Base-by-base conservation (phyloP, 2,888 invertebrate genomes). In the Dynastes grantii region DNA sequence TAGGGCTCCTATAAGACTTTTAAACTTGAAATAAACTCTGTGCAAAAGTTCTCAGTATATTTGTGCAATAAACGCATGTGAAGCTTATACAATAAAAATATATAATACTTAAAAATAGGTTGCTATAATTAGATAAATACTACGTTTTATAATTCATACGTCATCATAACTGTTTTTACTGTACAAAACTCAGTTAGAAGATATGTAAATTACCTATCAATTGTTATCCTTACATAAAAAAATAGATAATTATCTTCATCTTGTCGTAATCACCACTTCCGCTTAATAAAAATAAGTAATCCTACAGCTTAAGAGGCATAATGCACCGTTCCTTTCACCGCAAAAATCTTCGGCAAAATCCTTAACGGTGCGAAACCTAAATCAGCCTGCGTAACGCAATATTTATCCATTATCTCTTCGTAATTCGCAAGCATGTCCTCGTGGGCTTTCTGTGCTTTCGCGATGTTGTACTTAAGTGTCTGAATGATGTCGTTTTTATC, bases 331-430 rank as follows among this genome's bases (percentile, higher is more conserved):
- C 51, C 51, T 51, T 51, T 51, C 27, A 51, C 13, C 5, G 5
- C 51, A 22, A 53, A 6, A 27, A 51, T 6, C 27, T 68, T 68
- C 13, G 68, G 68, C 29, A 68, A 51, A 5, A 68, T 68, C 29
- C 49, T 68, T n/a, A 68, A 68, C 2, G 68, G 68, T 27, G 13
- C 29, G 29, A 68, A 68, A 49, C 68, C 51, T 29, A 68, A 29
- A 9, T 45, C 13, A 6, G 9, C 13, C 3, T 68, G 2, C 2
- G 22, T 49, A 16, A 68, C 32, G 1, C 8, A 22, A 22, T 68
- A 51, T 13, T 68, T 32, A 1, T 13, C 32, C 13, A 68, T 11
- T 27, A 27, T 51, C 2, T 68, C 29, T 29, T 68, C 68, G 6
- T 68, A 68, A 11, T 4, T 51, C 6, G 27, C 9, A 8, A 68